phyloP scores from a whole-genome alignment of 2,113 vertebrate species.

The Hippopotamus amphibius region DNA sequence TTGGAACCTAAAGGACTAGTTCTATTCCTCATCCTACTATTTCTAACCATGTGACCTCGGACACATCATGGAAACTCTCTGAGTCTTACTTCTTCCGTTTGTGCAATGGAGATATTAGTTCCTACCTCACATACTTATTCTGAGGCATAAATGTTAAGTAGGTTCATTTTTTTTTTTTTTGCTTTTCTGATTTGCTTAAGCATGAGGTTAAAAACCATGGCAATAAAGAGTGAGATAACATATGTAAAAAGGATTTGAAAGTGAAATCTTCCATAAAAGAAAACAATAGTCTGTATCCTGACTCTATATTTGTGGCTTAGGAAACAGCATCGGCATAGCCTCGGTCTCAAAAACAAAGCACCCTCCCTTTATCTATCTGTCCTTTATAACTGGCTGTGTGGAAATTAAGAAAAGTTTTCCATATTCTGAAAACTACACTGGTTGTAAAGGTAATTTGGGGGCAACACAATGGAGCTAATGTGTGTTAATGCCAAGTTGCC shows the following conservation, averaged over 20 bases:
- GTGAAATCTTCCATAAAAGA: slow-evolving; percentile 27
- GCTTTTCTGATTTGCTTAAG: slow-evolving; percentile 30
- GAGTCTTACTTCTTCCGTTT: background rate
- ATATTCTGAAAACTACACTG: slow-evolving; percentile 32
- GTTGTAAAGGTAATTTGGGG: slow-evolving; percentile 61
- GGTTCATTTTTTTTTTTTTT: slow-evolving; percentile 36
- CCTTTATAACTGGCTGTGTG: background rate
- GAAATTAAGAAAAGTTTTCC: slow-evolving; percentile 64
- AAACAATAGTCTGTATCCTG: background rate
- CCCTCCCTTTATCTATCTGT: background rate
- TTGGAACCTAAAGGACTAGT: background rate
- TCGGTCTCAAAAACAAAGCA: slow-evolving; percentile 5
- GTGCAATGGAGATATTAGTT: background rate
- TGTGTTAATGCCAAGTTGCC: slow-evolving; percentile 68
- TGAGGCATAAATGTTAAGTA: background rate
- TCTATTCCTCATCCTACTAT: background rate
- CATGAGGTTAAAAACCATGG: slow-evolving; percentile 6
- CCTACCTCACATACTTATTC: background rate
- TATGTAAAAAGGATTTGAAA: slow-evolving; percentile 37
- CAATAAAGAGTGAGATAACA: slow-evolving; percentile 25
- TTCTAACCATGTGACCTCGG: background rate
- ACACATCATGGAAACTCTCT: background rate
- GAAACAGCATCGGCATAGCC: background rate
- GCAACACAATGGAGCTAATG: slow-evolving; percentile 43
- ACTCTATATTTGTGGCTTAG: background rate